A percentile compares a stretch with the other conserved stretches of the same genome.
phyloP scores from a whole-genome alignment of 2,797 vertebrate species.

The Aselliscus stoliczkanus region DNA sequence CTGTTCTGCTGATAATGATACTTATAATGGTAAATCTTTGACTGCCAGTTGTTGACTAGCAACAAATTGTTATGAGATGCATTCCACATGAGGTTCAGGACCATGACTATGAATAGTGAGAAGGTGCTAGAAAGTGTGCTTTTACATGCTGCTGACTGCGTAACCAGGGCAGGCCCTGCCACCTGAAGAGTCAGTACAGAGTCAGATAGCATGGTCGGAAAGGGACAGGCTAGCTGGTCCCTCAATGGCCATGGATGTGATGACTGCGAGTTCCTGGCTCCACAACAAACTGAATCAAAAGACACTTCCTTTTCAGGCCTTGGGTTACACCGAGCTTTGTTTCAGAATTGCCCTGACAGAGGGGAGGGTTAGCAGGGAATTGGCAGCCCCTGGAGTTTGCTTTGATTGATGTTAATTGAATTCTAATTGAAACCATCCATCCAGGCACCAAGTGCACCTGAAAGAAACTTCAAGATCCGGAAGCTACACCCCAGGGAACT shows the following conservation, averaged over 20 bases:
- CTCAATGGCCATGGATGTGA: neutral
- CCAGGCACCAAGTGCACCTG: conserved; percentile 43
- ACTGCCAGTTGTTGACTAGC: neutral
- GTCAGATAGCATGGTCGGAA: neutral
- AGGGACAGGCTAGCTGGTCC: neutral
- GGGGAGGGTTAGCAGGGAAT: neutral
- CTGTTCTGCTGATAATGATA: neutral
- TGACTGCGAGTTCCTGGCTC: neutral
- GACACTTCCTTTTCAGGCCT: neutral
- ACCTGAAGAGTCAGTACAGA: neutral
- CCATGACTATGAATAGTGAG: neutral
- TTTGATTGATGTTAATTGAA: conserved; percentile 64
- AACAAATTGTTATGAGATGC: neutral
- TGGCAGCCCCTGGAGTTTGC: conserved; percentile 16
- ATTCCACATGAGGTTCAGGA: neutral
- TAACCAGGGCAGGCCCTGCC: neutral
- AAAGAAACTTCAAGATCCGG: conserved; percentile 62
- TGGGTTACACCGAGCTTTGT: neutral
- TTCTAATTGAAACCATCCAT: conserved; percentile 70
- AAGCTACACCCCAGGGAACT: conserved; percentile 44
- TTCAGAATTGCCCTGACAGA: neutral
- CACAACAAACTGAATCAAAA: neutral
- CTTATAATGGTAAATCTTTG: neutral
- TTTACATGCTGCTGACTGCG: neutral
- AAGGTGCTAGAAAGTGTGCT: neutral